These are phyloP conservation scores for Enteromius mattozi DNA, from an alignment of 2,797 vertebrate genomes.

Conservation along the genomic window DNA sequence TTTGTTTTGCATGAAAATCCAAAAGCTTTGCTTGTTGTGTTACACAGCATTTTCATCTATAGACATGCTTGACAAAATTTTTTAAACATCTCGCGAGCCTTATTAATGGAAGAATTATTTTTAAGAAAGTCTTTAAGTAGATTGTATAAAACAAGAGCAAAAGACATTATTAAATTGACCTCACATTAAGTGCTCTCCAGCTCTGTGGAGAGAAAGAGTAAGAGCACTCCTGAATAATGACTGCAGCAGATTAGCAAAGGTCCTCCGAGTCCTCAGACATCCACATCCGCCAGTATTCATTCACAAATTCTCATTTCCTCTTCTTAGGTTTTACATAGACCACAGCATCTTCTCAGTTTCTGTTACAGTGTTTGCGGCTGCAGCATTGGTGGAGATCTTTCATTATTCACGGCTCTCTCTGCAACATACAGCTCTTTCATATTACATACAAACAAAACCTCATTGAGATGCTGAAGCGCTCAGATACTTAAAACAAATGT, in stretches of 20 bases:
- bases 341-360: slow-evolving; percentile 47
- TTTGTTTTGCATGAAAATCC: background rate
- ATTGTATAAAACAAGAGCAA: slow-evolving; percentile 45
- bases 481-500: slow-evolving; percentile 1
- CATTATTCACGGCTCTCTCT: slow-evolving; percentile 20
- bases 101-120: slow-evolving; percentile 33
- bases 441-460: slow-evolving; percentile 9
- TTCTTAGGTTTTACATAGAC: slow-evolving; percentile 55
- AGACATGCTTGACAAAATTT: background rate
- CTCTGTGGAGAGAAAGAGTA: slow-evolving; percentile 14
- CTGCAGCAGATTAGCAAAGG: slow-evolving; percentile 57
- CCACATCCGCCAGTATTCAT: slow-evolving; percentile 58
- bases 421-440: background rate
- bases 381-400: slow-evolving; percentile 17
- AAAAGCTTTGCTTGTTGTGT: background rate
- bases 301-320: slow-evolving; percentile 62
- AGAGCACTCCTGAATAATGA: slow-evolving; percentile 50
- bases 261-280: slow-evolving; percentile 58
- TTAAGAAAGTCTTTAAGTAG: slow-evolving; percentile 16
- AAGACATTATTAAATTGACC: slow-evolving; percentile 50
- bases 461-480: slow-evolving; percentile 6
- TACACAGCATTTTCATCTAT: background rate
- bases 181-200: slow-evolving; percentile 35
- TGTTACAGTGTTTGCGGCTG: slow-evolving; percentile 46
- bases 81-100: background rate